Evolutionary conservation across 1,140 invertebrate species (phyloP).

Genomic region (Drosophila asahinai): DNA sequence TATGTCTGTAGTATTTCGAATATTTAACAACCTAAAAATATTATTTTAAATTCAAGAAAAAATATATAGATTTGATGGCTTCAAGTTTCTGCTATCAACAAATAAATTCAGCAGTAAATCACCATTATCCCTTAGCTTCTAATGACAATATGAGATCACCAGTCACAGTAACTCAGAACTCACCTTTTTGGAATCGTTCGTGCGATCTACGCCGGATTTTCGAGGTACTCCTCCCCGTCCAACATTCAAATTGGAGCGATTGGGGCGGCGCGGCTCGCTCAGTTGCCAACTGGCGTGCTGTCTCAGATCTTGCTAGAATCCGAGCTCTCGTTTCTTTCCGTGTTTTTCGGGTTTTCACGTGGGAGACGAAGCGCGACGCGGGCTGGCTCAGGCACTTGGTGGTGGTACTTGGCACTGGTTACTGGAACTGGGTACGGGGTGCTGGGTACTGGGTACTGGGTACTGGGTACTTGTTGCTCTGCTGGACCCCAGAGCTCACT

Average conservation of each 20-base stretch:
- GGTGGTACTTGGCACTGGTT: slow-evolving; percentile 19
- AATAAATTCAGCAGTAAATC: background rate
- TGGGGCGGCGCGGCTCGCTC: slow-evolving; percentile 13
- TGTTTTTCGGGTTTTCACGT: slow-evolving; percentile 37
- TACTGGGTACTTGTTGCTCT: slow-evolving; percentile 56
- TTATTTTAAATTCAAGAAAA: background rate
- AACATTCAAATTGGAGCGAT: slow-evolving; percentile 52
- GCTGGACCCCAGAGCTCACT: slow-evolving; percentile 24
- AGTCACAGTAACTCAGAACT: slow-evolving; percentile 11
- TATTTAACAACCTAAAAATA: too few species aligned
- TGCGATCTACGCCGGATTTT: slow-evolving; percentile 15
- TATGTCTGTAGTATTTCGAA: background rate
- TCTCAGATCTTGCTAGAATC: slow-evolving; percentile 60
- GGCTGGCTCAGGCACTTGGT: slow-evolving; percentile 14
- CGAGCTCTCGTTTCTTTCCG: slow-evolving; percentile 51
- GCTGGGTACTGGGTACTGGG: background rate
- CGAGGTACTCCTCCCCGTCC: slow-evolving; percentile 7
- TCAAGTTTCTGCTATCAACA: too few species aligned
- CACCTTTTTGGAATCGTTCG: slow-evolving; percentile 30
- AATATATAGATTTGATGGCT: background rate
- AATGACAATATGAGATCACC: slow-evolving; percentile 9
- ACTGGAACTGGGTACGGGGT: slow-evolving; percentile 8
- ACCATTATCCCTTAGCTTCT: background rate
- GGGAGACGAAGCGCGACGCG: slow-evolving; percentile 30
- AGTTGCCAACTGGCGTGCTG: slow-evolving; percentile 35